These are phyloP conservation scores for Stenchaetothrips biformis DNA, from an alignment of 2,888 invertebrate genomes.

Conservation along the genomic window DNA sequence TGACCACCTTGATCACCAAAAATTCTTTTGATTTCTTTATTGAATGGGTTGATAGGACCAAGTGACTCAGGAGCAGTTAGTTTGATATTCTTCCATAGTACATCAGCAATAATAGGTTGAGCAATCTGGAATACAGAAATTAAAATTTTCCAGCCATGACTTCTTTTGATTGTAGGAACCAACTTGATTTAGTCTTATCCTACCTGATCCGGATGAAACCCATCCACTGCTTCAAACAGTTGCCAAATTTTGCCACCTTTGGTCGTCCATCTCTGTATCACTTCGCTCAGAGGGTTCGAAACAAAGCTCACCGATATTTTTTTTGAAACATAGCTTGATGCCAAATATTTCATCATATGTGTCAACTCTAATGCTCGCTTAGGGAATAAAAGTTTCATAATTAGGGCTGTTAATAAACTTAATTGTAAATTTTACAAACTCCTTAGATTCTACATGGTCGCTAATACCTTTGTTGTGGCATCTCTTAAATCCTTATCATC, in stretches of 20 bases:
- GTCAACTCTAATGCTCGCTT: conserved; percentile 40
- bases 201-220: conserved; percentile 43
- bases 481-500: conserved; percentile 46
- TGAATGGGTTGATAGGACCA: conserved; percentile 46
- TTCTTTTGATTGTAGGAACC: neutral
- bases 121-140: conserved; percentile 38
- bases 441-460: neutral
- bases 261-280: conserved; percentile 38
- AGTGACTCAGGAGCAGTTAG: conserved; percentile 44
- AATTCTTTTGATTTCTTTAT: conserved; percentile 43
- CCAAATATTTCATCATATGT: conserved; percentile 40
- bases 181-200: neutral
- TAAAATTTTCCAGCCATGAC: neutral
- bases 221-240: conserved; percentile 42
- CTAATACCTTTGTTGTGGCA: conserved; percentile 43
- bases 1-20: conserved; percentile 49
- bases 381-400: conserved; percentile 29
- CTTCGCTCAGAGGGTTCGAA: conserved; percentile 40
- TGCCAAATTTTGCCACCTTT: conserved; percentile 39
- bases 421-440: neutral
- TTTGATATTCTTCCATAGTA: conserved; percentile 41
- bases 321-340: conserved; percentile 38
- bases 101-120: conserved; percentile 41
- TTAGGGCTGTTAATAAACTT: neutral
- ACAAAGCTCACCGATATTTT: conserved; percentile 41